phyloP scores from a whole-genome alignment of 2,113 vertebrate species.

The Callipepla squamata region DNA sequence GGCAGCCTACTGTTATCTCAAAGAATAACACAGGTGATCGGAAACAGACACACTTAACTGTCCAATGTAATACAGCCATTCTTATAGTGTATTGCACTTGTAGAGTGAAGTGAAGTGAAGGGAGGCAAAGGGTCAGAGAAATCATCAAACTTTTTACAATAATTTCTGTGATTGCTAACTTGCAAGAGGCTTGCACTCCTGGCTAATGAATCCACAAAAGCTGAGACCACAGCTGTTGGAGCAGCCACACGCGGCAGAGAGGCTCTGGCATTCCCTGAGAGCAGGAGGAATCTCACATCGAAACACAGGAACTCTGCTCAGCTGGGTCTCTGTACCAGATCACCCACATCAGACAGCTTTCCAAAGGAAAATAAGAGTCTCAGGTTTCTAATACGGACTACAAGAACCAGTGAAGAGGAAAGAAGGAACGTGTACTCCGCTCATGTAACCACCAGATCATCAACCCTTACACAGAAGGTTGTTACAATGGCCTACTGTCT shows the following conservation, averaged over 20 bases:
- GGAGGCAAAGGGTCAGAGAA: neutral
- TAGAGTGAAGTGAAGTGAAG: neutral
- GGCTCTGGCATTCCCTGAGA: neutral
- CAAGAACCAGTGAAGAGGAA: neutral
- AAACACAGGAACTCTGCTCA: neutral
- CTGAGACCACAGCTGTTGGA: neutral
- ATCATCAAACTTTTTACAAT: neutral
- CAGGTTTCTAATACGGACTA: neutral
- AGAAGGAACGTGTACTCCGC: accelerated
- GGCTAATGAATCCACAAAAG: neutral
- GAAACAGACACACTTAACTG: neutral
- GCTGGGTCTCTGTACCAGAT: neutral
- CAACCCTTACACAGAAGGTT: neutral
- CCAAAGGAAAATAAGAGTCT: neutral
- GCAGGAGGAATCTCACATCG: accelerated
- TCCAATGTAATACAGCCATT: neutral
- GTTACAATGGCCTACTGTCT: neutral
- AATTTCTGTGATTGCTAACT: neutral
- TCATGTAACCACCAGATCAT: neutral
- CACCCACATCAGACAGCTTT: neutral
- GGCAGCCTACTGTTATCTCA: neutral
- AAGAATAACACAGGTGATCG: neutral
- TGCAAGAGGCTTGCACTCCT: neutral
- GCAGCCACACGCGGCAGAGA: neutral
- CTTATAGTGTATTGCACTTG: accelerated